Evolutionary conservation across 1,140 invertebrate genomes (phyloP), one percentile per base, ranked within the genome.

Genomic region (Metaphire vulgaris): DNA sequence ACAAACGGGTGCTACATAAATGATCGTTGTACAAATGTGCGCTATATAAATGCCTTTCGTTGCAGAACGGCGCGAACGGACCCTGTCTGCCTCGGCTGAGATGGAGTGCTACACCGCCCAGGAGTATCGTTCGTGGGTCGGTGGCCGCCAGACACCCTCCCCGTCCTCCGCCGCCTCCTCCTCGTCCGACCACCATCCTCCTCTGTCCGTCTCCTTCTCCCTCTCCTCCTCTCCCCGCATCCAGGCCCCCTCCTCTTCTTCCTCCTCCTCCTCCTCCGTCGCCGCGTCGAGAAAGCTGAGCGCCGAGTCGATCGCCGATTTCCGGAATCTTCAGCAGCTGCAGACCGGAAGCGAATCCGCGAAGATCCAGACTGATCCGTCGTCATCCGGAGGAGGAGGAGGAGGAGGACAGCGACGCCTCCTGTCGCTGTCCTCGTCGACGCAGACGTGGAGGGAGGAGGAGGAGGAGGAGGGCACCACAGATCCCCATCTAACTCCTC

Each of bases 261-360:
- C 41, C 6, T 12, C 6, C 6, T 12, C 41, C 21, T 56, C 41
- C 6, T 14, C 90, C 91, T 91, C 64, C 90, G 92, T 74, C 89
- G 92, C 74, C 85, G 87, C 83, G 15, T 68, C 80, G 2, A 77
- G 82, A 15, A 84, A 84, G 68, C 77, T 79, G 32, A 83, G 81
- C 73, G 75, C 80, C 12, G 83, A 83, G 26, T 79, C 80, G 41
- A 74, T 81, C n/a, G 77, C 80, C 33, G 78, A 80, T 28, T 82
- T 81, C 74, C 79, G 81, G 67, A 81, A 92, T 73, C 92, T 93
- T 82, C 86, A 93, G 14, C 84, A 93, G 30, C 21, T n/a, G n/a
- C n/a, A n/a, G n/a, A n/a, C n/a, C n/a, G n/a, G n/a, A n/a, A n/a
- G n/a, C n/a, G n/a, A n/a, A n/a, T n/a, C n/a, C n/a, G n/a, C n/a